Percentiles rank a stretch among this genome's conserved stretches.
These are phyloP conservation scores for Parnassius orleans DNA, from an alignment of 2,888 invertebrate genomes.

Conservation along the genomic window DNA sequence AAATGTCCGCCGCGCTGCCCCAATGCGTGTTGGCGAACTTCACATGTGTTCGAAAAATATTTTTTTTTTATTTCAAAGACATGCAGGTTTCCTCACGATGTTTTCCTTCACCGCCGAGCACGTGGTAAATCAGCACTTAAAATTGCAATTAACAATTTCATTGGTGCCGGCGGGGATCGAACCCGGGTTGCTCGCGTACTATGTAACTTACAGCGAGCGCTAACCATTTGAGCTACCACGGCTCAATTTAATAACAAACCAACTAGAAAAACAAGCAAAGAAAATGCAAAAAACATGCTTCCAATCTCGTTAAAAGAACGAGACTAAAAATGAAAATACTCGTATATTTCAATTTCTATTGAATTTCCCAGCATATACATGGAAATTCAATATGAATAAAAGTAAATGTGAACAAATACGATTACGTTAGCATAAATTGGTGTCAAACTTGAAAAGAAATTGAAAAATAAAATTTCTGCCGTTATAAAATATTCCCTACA, in stretches of 20 bases:
- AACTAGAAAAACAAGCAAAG: not conserved
- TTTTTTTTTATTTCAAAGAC: too few relatives aligned
- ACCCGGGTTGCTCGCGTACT: too few relatives aligned
- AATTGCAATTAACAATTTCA: too few relatives aligned
- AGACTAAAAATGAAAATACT: constrained; percentile 21
- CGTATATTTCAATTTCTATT: constrained; percentile 16
- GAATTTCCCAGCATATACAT: constrained; percentile 12
- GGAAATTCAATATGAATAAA: constrained; percentile 27
- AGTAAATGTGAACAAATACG: constrained; percentile 24
- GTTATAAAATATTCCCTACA: constrained; percentile 10
- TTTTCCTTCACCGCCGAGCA: too few relatives aligned
- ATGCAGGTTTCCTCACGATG: too few relatives aligned
- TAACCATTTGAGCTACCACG: too few relatives aligned
- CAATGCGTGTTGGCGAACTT: too few relatives aligned
- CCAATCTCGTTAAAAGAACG: constrained; percentile 15
- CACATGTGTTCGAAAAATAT: too few relatives aligned
- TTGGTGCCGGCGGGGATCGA: too few relatives aligned
- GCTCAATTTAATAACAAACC: not conserved
- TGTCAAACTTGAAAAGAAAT: constrained; percentile 20
- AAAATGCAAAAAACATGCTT: not conserved
- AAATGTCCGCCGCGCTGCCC: too few relatives aligned
- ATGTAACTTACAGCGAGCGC: too few relatives aligned
- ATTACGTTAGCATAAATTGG: constrained; percentile 25
- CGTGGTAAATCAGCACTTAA: too few relatives aligned
- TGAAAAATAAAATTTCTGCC: constrained; percentile 13